A percentile compares a stretch with the other conserved stretches of the same genome.
These are phyloP conservation scores for Nothura maculosa DNA, from an alignment of 2,797 vertebrate species.

Conservation along the genomic window DNA sequence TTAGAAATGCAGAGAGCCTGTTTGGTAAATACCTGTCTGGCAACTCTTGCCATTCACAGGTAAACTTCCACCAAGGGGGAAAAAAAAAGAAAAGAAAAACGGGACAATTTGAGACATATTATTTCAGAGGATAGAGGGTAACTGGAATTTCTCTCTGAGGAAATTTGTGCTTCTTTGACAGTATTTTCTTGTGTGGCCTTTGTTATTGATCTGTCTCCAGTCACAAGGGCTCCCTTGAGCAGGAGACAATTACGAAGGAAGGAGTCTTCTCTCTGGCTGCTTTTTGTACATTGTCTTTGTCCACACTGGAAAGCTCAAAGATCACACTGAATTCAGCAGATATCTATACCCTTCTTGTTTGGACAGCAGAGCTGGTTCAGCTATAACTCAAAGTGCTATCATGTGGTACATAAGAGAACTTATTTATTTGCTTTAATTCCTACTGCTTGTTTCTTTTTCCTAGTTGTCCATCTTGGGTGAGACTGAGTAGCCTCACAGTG, in stretches of 20 bases:
- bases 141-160: background rate
- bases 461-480: rapidly evolving
- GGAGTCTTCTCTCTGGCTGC: background rate
- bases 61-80: background rate
- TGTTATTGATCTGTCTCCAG: background rate
- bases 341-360: background rate
- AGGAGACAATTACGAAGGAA: background rate
- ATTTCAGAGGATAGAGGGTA: background rate
- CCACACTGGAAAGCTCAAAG: background rate
- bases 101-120: background rate
- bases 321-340: background rate
- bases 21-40: background rate
- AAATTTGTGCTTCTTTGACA: background rate
- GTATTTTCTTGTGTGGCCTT: background rate
- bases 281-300: background rate
- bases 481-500: background rate
- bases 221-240: background rate
- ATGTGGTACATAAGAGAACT: background rate
- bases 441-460: background rate
- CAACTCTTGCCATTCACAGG: background rate
- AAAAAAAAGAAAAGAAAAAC: background rate
- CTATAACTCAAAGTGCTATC: background rate
- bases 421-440: background rate
- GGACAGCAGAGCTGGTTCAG: background rate
- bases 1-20: background rate